Percentiles rank a stretch among this genome's conserved stretches.
Evolutionary conservation across 2,888 invertebrate species (phyloP).

Genomic region (Caradrina clavipalpis): DNA sequence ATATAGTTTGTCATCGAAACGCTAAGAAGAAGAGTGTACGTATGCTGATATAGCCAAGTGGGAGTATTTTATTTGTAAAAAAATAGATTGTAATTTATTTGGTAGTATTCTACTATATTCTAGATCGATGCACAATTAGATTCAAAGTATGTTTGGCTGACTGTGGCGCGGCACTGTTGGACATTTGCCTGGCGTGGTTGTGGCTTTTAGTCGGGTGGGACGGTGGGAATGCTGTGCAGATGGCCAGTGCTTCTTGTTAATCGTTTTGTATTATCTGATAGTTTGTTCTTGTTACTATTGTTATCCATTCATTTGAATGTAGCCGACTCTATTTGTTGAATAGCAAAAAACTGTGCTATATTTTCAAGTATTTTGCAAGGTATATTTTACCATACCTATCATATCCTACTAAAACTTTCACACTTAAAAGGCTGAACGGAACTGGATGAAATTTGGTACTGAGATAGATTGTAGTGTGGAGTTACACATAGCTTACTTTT

Average conservation of each 20-base stretch:
- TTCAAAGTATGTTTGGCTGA: background rate
- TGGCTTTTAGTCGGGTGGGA: background rate
- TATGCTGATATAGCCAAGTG: no score
- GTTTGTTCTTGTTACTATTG: constrained; percentile 2
- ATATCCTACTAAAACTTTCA: no score
- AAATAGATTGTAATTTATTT: background rate
- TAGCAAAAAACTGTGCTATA: background rate
- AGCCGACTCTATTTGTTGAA: background rate
- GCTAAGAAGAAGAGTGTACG: no score
- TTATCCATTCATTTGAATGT: background rate
- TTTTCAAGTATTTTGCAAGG: no score
- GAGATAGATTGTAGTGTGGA: no score
- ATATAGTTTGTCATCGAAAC: no score
- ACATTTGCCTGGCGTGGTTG: background rate
- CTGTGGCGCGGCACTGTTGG: constrained; percentile 3
- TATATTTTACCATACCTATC: no score
- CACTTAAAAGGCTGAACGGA: no score
- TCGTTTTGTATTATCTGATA: constrained; percentile 7
- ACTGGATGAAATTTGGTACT: no score
- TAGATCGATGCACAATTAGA: background rate
- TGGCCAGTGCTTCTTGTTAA: background rate
- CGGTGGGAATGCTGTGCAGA: background rate
- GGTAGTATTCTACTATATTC: background rate
- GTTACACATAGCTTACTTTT: no score
- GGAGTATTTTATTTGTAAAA: no score